A percentile compares a stretch with the other conserved stretches of the same genome.
Conservation (phyloP, 2,113 vertebrate genomes). For the Zeus faber region DNA sequence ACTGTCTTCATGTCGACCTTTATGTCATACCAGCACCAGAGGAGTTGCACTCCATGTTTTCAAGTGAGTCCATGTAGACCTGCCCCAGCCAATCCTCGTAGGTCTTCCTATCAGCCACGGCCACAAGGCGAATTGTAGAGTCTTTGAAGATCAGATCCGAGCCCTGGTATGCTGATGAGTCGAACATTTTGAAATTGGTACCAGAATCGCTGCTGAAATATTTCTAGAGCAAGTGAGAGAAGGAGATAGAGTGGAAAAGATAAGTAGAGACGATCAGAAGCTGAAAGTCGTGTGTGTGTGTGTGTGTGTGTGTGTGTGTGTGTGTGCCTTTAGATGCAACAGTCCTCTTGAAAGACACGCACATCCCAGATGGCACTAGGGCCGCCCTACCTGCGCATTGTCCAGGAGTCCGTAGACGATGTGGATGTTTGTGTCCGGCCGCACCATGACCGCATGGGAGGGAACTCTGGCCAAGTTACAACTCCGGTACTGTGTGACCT, state of each 20-base stretch:
- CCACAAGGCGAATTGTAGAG: constrained; percentile 76
- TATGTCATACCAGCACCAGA: constrained; percentile 79
- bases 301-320: too few species aligned
- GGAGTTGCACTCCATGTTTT: constrained; percentile 73
- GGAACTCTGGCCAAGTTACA: constrained; percentile 89
- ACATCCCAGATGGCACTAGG: too few species aligned
- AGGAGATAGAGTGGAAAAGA: background rate
- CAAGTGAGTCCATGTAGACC: constrained; percentile 80
- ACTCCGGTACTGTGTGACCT: constrained; percentile 79
- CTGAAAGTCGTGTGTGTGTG: too few species aligned
- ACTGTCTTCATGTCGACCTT: too few species aligned
- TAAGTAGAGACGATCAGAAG: too few species aligned
- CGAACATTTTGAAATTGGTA: constrained; percentile 87
- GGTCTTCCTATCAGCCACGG: constrained; percentile 78
- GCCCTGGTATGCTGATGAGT: constrained; percentile 79
- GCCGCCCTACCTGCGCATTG: constrained; percentile 84
- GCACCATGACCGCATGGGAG: constrained; percentile 89
- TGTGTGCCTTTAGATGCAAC: too few species aligned
- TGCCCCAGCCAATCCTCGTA: constrained; percentile 87
- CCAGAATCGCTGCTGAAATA: constrained; percentile 76
- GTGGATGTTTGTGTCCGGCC: constrained; percentile 77
- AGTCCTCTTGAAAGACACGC: too few species aligned
- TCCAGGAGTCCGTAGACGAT: constrained; percentile 86
- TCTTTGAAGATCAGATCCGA: constrained; percentile 92
- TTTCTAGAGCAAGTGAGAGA: constrained; percentile 60